Evolutionary conservation across 2,797 vertebrate species (phyloP).

Genomic region (Enteromius fasciolatus): DNA sequence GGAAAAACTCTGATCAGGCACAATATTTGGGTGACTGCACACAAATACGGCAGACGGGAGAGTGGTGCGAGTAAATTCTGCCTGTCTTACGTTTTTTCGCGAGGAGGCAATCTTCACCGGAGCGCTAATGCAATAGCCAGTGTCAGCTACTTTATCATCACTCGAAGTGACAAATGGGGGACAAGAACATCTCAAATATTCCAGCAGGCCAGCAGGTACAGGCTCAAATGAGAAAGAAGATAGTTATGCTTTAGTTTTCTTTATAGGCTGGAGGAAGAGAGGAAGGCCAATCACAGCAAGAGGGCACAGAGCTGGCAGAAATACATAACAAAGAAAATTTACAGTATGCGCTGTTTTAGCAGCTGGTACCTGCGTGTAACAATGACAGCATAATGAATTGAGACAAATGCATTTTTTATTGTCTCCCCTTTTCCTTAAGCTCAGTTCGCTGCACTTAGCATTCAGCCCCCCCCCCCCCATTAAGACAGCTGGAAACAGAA

Average conservation of each 20-base stretch:
- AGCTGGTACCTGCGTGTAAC: constrained; percentile 63
- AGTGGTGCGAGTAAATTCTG: constrained; percentile 66
- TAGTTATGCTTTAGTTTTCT: constrained; percentile 37
- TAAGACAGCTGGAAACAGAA: constrained; percentile 82
- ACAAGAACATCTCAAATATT: constrained; percentile 76
- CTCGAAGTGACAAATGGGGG: constrained; percentile 78
- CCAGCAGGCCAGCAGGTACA: constrained; percentile 56
- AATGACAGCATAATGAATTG: constrained; percentile 71
- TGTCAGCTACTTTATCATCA: constrained; percentile 78
- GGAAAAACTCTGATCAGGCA: constrained; percentile 52
- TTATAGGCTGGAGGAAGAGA: constrained; percentile 23
- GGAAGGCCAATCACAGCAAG: constrained; percentile 49
- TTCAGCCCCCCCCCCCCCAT: constrained; percentile 59
- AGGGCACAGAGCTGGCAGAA: constrained; percentile 26
- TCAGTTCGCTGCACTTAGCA: constrained; percentile 23
- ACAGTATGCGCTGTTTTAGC: constrained; percentile 46
- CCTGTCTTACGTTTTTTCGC: constrained; percentile 53
- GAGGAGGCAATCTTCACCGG: constrained; percentile 69
- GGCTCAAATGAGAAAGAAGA: constrained; percentile 32
- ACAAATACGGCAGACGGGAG: constrained; percentile 56
- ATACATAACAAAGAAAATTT: constrained; percentile 53
- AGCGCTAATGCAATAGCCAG: constrained; percentile 70
- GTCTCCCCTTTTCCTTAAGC: constrained; percentile 62
- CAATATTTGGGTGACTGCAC: constrained; percentile 61
- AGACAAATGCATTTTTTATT: constrained; percentile 76